Evolutionary conservation across 1,140 invertebrate genomes (phyloP).

Genomic region (Drosophila cardini): DNA sequence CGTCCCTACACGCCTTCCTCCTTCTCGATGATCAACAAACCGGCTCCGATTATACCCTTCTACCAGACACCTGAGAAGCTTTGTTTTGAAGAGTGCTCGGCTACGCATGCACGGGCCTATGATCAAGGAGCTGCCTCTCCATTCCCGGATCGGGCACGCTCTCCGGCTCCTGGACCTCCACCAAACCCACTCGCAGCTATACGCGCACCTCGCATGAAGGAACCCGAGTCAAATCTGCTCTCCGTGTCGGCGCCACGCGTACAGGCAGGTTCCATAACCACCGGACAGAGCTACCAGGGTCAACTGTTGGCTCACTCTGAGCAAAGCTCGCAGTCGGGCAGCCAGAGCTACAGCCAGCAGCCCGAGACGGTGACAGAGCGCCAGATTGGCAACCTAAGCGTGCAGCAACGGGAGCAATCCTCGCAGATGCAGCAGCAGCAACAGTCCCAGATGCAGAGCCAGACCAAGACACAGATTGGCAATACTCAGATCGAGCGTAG

Average conservation of each 20-base stretch:
- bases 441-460: slow-evolving; percentile 64
- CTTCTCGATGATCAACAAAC: slow-evolving; percentile 87
- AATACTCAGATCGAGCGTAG: slow-evolving; percentile 87
- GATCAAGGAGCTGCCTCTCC: slow-evolving; percentile 86
- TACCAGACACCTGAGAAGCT: slow-evolving; percentile 88
- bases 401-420: slow-evolving; percentile 72
- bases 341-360: slow-evolving; percentile 65
- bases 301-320: slow-evolving; percentile 77
- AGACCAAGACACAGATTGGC: slow-evolving; percentile 86
- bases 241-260: slow-evolving; percentile 50
- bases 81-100: slow-evolving; percentile 86
- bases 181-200: slow-evolving; percentile 86
- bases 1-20: slow-evolving; percentile 86
- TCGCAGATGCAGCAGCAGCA: slow-evolving; percentile 68
- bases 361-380: slow-evolving; percentile 64
- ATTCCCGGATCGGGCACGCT: slow-evolving; percentile 86
- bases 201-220: slow-evolving; percentile 86
- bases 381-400: slow-evolving; percentile 60
- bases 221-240: slow-evolving; percentile 66
- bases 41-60: slow-evolving; percentile 87
- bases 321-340: slow-evolving; percentile 60
- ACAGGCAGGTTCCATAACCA: slow-evolving; percentile 78
- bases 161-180: slow-evolving; percentile 87
- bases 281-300: slow-evolving; percentile 77
- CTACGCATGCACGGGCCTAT: slow-evolving; percentile 86